Evolutionary conservation across 2,797 vertebrate species (phyloP).

Genomic region (Manis javanica): DNA sequence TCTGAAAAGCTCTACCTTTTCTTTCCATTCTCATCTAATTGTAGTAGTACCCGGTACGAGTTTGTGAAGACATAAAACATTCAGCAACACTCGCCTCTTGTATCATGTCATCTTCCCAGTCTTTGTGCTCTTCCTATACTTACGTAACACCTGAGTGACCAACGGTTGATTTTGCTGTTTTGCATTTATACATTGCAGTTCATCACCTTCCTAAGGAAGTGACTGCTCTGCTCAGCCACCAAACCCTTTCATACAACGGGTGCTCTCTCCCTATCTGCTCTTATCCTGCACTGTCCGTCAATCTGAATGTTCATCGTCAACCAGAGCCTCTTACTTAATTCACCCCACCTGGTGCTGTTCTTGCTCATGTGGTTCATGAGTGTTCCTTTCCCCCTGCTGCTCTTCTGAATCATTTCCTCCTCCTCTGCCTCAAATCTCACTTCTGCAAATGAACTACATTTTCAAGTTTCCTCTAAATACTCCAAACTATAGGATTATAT

Average conservation of each 20-base stretch:
- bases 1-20: background rate
- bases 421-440: background rate
- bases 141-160: background rate
- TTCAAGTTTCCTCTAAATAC: background rate
- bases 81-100: background rate
- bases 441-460: background rate
- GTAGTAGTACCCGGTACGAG: background rate
- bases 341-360: background rate
- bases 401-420: background rate
- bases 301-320: fast-evolving
- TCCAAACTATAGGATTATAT: background rate
- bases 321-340: background rate
- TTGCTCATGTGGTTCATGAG: background rate
- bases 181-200: background rate
- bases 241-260: background rate
- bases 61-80: background rate
- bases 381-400: background rate
- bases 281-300: background rate
- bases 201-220: background rate
- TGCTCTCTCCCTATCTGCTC: background rate
- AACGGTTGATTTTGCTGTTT: background rate
- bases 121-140: background rate
- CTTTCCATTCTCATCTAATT: background rate
- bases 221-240: background rate
- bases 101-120: background rate